Evolutionary conservation across 1,140 invertebrate genomes (phyloP).

Genomic region (Holcopasites calliopsidis): DNA sequence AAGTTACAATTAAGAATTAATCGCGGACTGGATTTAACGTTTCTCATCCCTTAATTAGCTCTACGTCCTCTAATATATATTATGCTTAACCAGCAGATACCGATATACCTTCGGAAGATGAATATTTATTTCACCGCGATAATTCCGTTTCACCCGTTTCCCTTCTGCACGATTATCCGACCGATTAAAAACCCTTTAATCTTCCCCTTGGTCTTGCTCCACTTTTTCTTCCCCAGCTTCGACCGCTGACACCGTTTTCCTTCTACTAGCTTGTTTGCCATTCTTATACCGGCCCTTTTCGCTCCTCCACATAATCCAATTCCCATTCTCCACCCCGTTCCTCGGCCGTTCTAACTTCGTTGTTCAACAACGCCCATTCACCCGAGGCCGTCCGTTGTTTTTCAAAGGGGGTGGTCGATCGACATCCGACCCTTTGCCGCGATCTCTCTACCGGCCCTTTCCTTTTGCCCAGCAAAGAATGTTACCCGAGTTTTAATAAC

Average conservation of each 20-base stretch:
- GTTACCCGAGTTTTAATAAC: too few species aligned
- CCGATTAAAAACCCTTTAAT: constrained; percentile 1
- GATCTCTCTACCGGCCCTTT: background rate
- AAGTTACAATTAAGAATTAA: too few species aligned
- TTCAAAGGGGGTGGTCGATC: background rate
- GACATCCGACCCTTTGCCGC: background rate
- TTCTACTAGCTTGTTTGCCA: background rate
- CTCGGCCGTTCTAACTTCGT: background rate
- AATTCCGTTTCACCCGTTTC: background rate
- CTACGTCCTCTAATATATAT: background rate
- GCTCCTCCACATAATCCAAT: constrained; percentile 1
- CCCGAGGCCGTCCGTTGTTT: background rate
- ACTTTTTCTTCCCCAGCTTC: constrained; percentile 3
- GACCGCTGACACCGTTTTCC: background rate
- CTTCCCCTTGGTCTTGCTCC: constrained; percentile 7
- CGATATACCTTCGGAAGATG: background rate
- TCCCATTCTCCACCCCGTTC: constrained; percentile 4
- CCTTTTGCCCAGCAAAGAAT: too few species aligned
- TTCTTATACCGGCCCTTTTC: background rate
- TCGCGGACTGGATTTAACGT: too few species aligned
- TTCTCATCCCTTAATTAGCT: too few species aligned
- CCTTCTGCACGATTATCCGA: background rate
- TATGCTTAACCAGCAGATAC: background rate
- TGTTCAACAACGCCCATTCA: background rate
- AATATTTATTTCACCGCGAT: background rate